Evolutionary conservation across 2,113 vertebrate species (phyloP).

Genomic region (Oophaga pumilio): DNA sequence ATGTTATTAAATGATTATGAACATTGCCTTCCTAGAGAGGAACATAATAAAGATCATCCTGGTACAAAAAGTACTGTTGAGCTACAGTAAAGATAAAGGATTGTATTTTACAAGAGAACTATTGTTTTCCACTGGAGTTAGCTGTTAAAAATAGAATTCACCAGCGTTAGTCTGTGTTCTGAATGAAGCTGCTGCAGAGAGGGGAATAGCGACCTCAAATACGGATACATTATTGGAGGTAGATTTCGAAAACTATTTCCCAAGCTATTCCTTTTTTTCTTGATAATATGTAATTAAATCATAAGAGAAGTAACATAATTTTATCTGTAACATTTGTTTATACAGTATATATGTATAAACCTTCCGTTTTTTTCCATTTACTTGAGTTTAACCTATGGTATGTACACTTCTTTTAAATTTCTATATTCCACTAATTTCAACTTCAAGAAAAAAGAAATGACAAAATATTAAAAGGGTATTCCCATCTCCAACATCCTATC

Average conservation of each 20-base stretch:
- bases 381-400: no score
- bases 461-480: no score
- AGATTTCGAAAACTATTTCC: not conserved
- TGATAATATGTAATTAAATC: not conserved
- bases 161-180: slow-evolving; percentile 15
- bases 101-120: slow-evolving; percentile 52
- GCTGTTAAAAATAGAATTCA: slow-evolving; percentile 45
- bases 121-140: slow-evolving; percentile 36
- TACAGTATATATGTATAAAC: no score
- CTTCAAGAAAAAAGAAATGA: no score
- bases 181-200: slow-evolving; percentile 21
- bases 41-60: slow-evolving; percentile 46
- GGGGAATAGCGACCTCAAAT: slow-evolving; percentile 5
- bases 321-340: no score
- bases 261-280: no score
- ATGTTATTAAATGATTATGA: slow-evolving; percentile 56
- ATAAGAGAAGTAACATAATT: not conserved
- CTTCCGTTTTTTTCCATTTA: no score
- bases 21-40: slow-evolving; percentile 28
- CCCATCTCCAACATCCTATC: no score
- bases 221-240: not conserved
- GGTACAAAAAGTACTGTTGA: slow-evolving; percentile 42
- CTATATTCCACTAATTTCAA: no score
- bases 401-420: no score
- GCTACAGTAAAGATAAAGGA: slow-evolving; percentile 49